Evolutionary conservation across 1,140 invertebrate species (phyloP), one percentile per base, ranked within the genome.

Genomic region (Zaprionus ghesquierei): DNA sequence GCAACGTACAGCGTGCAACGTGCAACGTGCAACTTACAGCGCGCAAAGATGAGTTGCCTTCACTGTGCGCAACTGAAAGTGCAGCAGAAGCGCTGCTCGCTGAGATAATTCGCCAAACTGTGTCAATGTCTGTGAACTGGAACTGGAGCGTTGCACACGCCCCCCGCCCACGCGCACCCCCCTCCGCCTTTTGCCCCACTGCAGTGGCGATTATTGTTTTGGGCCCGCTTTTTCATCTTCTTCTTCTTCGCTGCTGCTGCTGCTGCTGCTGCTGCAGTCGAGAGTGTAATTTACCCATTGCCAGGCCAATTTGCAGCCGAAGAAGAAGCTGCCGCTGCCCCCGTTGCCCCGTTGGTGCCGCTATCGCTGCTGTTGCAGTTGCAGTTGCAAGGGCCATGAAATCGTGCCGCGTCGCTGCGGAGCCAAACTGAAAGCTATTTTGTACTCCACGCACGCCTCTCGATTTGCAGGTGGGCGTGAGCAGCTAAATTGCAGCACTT

Each of bases 41-140:
- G n/a, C n/a, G 53, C 75, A 58, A 33, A 70, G 55, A 64, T 63
- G 75, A 58, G 55, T 49, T 54, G 63, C 63, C 33, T 55, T 31
- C 38, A 33, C 55, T 25, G 44, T 46, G 41, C 18, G 20, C 44
- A 50, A 31, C 38, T 20, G 29, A 29, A 50, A 35, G 20, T 13
- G 56, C 22, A 63, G 55, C 50, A 56, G 53, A 56, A 29, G 55
- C 41, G 13, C 33, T 5, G 13, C n/a, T 38, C n/a, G 35, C 35
- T 4, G n/a, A 33, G 59, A 58, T 63, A 56, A 60, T 44, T 13
- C 20, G 53, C 56, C 49, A 78, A 90, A 90, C 74, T 90, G 82
- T 90, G 87, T 90, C 87, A 90, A 90, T 90, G 87, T 72, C 87
- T 90, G 87, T 90, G 87, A 90, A 90, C 87, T 90, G 87, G 82